Percentiles rank a stretch among this genome's conserved stretches.
phyloP scores from a whole-genome alignment of 2,797 vertebrate genomes.

The Aselliscus stoliczkanus region DNA sequence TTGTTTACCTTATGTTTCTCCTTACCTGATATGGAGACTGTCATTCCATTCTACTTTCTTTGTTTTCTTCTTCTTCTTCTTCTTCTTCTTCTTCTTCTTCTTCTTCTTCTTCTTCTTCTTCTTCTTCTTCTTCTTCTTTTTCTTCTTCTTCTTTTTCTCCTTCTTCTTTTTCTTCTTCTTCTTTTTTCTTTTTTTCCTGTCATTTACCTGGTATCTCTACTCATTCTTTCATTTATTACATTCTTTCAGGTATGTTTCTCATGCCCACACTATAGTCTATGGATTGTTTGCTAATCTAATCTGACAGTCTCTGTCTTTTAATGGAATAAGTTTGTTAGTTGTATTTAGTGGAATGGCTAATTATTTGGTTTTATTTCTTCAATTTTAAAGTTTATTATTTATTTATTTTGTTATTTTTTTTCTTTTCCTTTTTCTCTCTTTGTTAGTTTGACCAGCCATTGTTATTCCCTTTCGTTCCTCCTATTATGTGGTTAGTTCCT shows the following conservation, averaged over 20 bases:
- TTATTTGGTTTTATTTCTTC: not conserved
- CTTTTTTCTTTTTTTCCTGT: not conserved
- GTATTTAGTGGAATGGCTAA: not conserved
- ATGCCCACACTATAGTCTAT: fast-evolving
- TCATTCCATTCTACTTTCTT: too few relatives aligned
- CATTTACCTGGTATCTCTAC: not conserved
- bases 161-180: not conserved
- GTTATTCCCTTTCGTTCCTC: not conserved
- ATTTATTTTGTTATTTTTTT: not conserved
- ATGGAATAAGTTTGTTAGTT: fast-evolving
- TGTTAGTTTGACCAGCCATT: too few relatives aligned
- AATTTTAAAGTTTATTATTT: not conserved
- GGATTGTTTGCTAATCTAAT: not conserved
- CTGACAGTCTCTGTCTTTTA: not conserved
- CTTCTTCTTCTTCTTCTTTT: not conserved
- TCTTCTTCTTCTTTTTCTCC: too few relatives aligned
- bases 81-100: not conserved
- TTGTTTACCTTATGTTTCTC: too few relatives aligned
- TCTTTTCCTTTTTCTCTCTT: not conserved
- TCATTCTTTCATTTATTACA: not conserved
- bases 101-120: too few relatives aligned
- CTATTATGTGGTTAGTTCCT: not conserved
- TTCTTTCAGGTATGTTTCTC: not conserved
- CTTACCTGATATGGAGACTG: not conserved
- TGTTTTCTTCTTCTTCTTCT: fast-evolving